Base-by-base conservation (phyloP, 1,140 invertebrate species). In the Bombus pyrosoma region DNA sequence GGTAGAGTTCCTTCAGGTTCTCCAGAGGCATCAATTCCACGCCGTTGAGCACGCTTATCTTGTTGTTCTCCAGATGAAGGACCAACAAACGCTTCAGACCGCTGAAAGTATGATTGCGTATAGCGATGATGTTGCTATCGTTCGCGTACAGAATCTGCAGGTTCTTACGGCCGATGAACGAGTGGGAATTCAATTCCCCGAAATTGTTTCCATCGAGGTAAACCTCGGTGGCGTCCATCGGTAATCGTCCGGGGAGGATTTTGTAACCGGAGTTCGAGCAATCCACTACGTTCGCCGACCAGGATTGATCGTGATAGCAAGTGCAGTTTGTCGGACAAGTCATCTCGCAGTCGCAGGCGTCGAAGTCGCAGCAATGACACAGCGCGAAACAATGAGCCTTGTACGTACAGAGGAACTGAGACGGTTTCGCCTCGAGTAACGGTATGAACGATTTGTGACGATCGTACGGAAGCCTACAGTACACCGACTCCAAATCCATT, bases 271-370 rank as follows among this genome's bases (percentile, higher is more conserved):
- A 96, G 83, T 96, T 97, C 3, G 97, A 97, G 94, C 98, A 98
- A 93, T 98, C 98, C n/a, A 98, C 98, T 53, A 98, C 97, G 93
- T 98, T 98, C 0, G 97, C 97, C n/a, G 96, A 96, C 97, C 98
- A 98, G 43, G 97, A 97, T 89, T 98, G 97, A 93, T 98, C 98
- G 94, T 98, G 97, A 94, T 97, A 98, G 93, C 98, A 98, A 69
- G 97, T 97, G 95, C 98, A 98, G 91, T 98, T 98, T n/a, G 95
- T 95, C 15, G 98, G 98, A 92, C 98, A 98, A 25, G 97, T 97
- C 96, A 98, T 97, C 94, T 98, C 97, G 92, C 98, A 98, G 93
- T 98, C 97, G 94, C 98, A 98, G 66, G 97, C 97, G 93, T 97
- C 97, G 94, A 98, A 98, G 91, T 98, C 98, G 93, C 98, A 98